Evolutionary conservation across 2,888 invertebrate species (phyloP), one percentile per base, ranked within the genome.

Genomic region (Acleris literana): DNA sequence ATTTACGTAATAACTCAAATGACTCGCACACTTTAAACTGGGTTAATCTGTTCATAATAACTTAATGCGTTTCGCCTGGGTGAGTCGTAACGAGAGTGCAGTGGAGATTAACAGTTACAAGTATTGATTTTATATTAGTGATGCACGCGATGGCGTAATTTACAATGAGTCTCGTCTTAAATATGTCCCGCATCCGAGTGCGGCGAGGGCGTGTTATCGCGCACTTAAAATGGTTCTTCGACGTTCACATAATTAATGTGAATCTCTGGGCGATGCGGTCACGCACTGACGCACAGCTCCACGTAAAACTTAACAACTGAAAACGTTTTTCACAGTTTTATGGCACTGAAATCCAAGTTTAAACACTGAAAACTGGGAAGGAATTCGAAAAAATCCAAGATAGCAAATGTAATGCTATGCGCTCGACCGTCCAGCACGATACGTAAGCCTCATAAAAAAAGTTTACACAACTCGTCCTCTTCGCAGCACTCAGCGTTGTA

Each of bases 241-340:
- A 84, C 82, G 85, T 81, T 87, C 90, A 90, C 87, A 87, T 90
- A 90, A 89, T 90, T 89, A 90, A 88, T 86, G 84, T 86, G 88
- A 88, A 85, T 87, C 87, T 86, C 84, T 85, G 85, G 81, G 83
- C 73, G 75, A 73, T 74, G 76, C 75, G 70, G 72, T 74, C 84
- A 84, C 83, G 80, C 84, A 82, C 78, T 75, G 72, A 64, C 70
- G 71, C 76, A 79, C 79, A 74, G 68, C 67, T 72, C 61, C 70
- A 71, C 70, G 66, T 72, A 68, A 69, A 71, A 74, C 69, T 68
- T 66, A 71, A 69, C 63, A 76, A 77, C 76, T 52, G 68, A 51
- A 65, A 68, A 68, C 67, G 72, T 68, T 59, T 63, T 17, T 68
- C 69, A 71, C 58, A 61, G 70, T 70, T 65, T 69, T 70, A 58